Conservation (phyloP, 2,888 invertebrate species). For the Villa cingulata region DNA sequence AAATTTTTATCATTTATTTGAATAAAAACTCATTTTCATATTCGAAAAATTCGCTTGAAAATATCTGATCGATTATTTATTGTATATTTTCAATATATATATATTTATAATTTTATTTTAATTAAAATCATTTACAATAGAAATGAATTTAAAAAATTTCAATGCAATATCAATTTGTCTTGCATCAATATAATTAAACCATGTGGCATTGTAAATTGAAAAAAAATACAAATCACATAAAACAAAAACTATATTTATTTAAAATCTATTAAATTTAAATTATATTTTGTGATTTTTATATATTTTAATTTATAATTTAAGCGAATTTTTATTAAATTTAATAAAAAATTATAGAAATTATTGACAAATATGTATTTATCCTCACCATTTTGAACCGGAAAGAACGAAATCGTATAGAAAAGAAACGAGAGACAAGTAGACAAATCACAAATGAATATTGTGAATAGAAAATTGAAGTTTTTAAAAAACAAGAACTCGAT, state of each 20-base stretch:
- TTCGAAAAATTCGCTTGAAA: not conserved
- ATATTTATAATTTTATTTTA: too few relatives aligned
- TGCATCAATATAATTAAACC: too few relatives aligned
- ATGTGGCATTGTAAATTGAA: conserved; percentile 1
- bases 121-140: too few relatives aligned
- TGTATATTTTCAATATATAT: too few relatives aligned
- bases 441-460: too few relatives aligned
- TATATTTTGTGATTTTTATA: not conserved
- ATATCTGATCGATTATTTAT: not conserved
- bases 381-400: conserved; percentile 38
- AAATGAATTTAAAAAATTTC: not conserved
- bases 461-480: too few relatives aligned
- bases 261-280: not conserved
- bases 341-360: conserved; percentile 10
- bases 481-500: too few relatives aligned
- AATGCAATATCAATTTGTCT: not conserved
- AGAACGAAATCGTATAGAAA: conserved; percentile 25
- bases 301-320: not conserved
- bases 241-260: not conserved
- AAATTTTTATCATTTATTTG: not conserved
- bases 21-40: not conserved
- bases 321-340: not conserved
- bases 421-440: too few relatives aligned
- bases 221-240: not conserved
- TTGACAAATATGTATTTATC: conserved; percentile 7